phyloP scores from a whole-genome alignment of 2,113 vertebrate genomes.

The Mola mola region DNA sequence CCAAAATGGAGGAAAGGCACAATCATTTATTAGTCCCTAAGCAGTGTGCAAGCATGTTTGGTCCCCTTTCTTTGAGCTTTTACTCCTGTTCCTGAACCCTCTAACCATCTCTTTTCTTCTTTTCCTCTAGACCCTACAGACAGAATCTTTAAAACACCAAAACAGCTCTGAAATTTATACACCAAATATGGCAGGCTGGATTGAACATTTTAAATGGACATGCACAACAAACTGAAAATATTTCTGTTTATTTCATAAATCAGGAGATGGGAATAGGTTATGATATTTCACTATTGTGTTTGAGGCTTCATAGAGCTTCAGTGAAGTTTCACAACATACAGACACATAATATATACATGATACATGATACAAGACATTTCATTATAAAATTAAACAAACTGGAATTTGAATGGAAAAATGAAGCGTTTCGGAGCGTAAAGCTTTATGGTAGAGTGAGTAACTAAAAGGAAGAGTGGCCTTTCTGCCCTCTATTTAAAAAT shows the following conservation, averaged over 20 bases:
- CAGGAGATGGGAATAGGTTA: neutral
- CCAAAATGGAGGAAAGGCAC: slow-evolving; percentile 81
- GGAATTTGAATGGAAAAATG: slow-evolving; percentile 1
- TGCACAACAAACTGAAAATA: too few relatives aligned
- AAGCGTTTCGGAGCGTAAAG: neutral
- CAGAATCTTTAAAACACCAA: slow-evolving; percentile 15
- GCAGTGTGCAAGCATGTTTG: slow-evolving; percentile 54
- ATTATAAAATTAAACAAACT: neutral
- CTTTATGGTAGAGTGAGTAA: slow-evolving; percentile 20
- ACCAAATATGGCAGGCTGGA: slow-evolving; percentile 5
- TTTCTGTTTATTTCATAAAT: slow-evolving; percentile 11
- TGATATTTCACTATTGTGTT: neutral
- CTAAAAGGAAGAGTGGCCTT: slow-evolving; percentile 15
- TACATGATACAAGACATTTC: neutral
- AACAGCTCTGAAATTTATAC: slow-evolving; percentile 1
- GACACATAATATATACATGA: neutral
- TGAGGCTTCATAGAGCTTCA: neutral
- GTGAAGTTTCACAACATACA: neutral
- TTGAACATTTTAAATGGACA: too few relatives aligned
- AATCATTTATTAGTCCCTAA: slow-evolving; percentile 73
- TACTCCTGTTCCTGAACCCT: slow-evolving; percentile 42
- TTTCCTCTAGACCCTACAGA: slow-evolving; percentile 26
- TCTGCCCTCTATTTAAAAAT: slow-evolving; percentile 42
- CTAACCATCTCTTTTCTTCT: slow-evolving; percentile 24
- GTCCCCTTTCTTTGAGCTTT: slow-evolving; percentile 48